Percentiles rank a stretch among this genome's conserved stretches.
Evolutionary conservation across 2,888 invertebrate species (phyloP).

Genomic region (Vandiemenella viatica): DNA sequence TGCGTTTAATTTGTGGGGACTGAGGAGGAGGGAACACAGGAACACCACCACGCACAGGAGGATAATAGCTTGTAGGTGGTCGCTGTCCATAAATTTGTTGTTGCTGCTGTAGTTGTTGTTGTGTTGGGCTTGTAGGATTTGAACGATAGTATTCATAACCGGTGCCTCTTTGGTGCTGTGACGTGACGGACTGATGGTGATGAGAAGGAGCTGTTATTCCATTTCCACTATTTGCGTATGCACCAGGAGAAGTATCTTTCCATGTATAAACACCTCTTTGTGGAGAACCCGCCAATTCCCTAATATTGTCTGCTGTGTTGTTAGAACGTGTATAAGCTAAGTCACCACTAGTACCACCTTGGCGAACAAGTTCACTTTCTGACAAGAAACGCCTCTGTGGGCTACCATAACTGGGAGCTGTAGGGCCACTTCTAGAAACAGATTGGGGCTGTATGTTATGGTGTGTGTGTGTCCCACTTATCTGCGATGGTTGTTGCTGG

Average conservation of each 20-base stretch:
- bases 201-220: constrained; percentile 10
- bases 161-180: constrained; percentile 14
- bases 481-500: constrained; percentile 23
- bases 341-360: constrained; percentile 36
- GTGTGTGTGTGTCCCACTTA: constrained; percentile 25
- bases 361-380: constrained; percentile 62
- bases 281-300: constrained; percentile 75
- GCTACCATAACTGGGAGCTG: constrained; percentile 32
- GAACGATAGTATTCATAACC: constrained; percentile 43
- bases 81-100: constrained; percentile 19
- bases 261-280: constrained; percentile 68
- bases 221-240: constrained; percentile 34
- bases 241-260: constrained; percentile 61
- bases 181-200: constrained; percentile 20
- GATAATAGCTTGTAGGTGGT: constrained; percentile 35
- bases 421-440: constrained; percentile 2
- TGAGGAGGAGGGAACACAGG: constrained; percentile 48
- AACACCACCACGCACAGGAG: constrained; percentile 48
- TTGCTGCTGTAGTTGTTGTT: constrained; percentile 31
- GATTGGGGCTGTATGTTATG: constrained; percentile 18
- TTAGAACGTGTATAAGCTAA: constrained; percentile 48
- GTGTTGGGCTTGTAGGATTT: constrained; percentile 60
- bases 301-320: constrained; percentile 71
- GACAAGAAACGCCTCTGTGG: constrained; percentile 66
- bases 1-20: constrained; percentile 40